A percentile compares a stretch with the other conserved stretches of the same genome.
These are phyloP conservation scores for Pyrgus malvae DNA, from an alignment of 2,888 invertebrate species.

Conservation along the genomic window DNA sequence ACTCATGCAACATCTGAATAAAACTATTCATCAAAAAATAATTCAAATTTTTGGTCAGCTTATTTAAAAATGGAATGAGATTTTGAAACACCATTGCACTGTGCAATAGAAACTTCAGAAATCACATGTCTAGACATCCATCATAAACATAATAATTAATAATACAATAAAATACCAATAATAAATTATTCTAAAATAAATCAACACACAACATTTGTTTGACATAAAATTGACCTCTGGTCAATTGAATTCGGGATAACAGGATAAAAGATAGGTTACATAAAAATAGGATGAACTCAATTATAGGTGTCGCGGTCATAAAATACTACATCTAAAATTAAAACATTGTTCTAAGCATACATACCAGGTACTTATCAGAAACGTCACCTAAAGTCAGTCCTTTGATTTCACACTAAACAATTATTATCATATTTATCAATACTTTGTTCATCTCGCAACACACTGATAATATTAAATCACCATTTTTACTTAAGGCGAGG, in stretches of 20 bases:
- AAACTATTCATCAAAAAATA: constrained; percentile 16
- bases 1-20: constrained; percentile 13
- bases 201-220: constrained; percentile 1
- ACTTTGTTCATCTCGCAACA: constrained; percentile 27
- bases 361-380: constrained; percentile 36
- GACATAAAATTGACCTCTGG: constrained; percentile 4
- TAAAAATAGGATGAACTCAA: neutral
- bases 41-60: constrained; percentile 18
- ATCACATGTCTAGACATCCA: neutral
- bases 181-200: constrained; percentile 26
- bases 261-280: neutral
- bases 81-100: neutral
- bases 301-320: constrained; percentile 12
- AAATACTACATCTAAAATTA: constrained; percentile 37
- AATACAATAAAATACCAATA: constrained; percentile 18
- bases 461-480: neutral
- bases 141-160: neutral
- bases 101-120: constrained; percentile 1
- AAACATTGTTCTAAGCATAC: constrained; percentile 32
- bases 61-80: neutral
- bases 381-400: constrained; percentile 34
- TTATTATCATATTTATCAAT: constrained; percentile 8
- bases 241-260: too few relatives aligned
- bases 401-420: constrained; percentile 22
- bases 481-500: neutral